Base-by-base conservation (phyloP, 2,113 vertebrate species). In the Catharus bicknelli region DNA sequence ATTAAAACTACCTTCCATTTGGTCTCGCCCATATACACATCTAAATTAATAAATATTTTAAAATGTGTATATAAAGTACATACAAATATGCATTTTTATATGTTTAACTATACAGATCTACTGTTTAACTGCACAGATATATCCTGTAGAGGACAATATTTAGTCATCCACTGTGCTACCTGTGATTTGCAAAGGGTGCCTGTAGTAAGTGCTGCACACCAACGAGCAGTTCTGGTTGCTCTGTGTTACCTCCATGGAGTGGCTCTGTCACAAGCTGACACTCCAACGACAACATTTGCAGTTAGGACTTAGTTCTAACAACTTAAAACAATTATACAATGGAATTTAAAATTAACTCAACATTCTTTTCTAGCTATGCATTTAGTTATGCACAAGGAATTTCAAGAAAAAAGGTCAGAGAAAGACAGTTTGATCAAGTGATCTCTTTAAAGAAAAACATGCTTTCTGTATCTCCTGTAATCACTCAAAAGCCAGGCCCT, bases 401-500 rank as follows among this genome's bases (percentile, higher is more conserved):
- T 96, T 86, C 66, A 94, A 62, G 81, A 40, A 81, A 72, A 79
- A 93, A 94, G 85, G 67, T 43, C 63, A 91, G 57, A 91, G 93
- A 69, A 92, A 85, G 57, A 54, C 66, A 94, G 69, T 80, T 74
- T 95, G 88, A 96, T 86, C 76, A 92, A 94, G 58, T 86, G 83
- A 94, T 79, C 58, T 94, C 80, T 93, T 90, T 86, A 88, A 96
- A 96, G 88, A 51, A 95, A 95, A 88, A 95, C 91, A 95, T 96
- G 84, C 90, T 95, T 91, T 62, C 91, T 62, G 4, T 95, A 95
- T 95, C 78, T 94, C 91, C 78, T 89, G 90, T 93, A 96, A 97
- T 90, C 88, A 96, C 81, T 97, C 88, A 93, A 95, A 94, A 40
- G 91, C 72, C 62, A 82, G 77, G 92, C 62, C 76, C 89, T 87